These are phyloP conservation scores for Hyperoodon ampullatus DNA, from an alignment of 2,113 vertebrate species.

Conservation along the genomic window DNA sequence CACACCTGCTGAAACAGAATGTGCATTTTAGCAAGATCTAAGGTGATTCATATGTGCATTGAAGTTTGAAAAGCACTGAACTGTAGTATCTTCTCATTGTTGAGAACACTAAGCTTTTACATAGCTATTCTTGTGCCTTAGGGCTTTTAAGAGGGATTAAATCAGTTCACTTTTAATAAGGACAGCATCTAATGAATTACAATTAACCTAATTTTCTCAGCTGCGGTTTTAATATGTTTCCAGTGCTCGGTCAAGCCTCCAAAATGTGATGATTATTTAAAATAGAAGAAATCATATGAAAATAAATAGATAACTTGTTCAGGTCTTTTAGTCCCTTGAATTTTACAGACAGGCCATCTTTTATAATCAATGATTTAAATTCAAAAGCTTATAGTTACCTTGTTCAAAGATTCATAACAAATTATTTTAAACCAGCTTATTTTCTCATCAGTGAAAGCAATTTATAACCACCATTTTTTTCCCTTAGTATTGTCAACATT, in stretches of 20 bases:
- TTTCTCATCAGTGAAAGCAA: background rate
- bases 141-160: slow-evolving; percentile 48
- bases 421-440: slow-evolving; percentile 26
- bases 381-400: background rate
- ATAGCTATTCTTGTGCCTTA: slow-evolving; percentile 35
- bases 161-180: slow-evolving; percentile 69
- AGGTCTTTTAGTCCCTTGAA: background rate
- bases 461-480: slow-evolving; percentile 31
- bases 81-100: background rate
- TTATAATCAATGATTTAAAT: slow-evolving; percentile 48
- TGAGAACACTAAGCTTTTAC: background rate
- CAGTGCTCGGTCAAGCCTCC: slow-evolving; percentile 16
- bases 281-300: slow-evolving; percentile 23
- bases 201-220: slow-evolving; percentile 58
- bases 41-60: background rate
- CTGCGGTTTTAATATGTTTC: slow-evolving; percentile 57
- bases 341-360: background rate
- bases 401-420: background rate
- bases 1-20: background rate
- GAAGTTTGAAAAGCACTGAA: background rate
- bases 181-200: slow-evolving; percentile 57
- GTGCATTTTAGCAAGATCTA: background rate
- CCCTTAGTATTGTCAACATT: background rate
- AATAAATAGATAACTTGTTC: slow-evolving; percentile 15
- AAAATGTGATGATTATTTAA: slow-evolving; percentile 55